Conservation (phyloP, 2,888 invertebrate species). For the Muschampia plurimacula region DNA sequence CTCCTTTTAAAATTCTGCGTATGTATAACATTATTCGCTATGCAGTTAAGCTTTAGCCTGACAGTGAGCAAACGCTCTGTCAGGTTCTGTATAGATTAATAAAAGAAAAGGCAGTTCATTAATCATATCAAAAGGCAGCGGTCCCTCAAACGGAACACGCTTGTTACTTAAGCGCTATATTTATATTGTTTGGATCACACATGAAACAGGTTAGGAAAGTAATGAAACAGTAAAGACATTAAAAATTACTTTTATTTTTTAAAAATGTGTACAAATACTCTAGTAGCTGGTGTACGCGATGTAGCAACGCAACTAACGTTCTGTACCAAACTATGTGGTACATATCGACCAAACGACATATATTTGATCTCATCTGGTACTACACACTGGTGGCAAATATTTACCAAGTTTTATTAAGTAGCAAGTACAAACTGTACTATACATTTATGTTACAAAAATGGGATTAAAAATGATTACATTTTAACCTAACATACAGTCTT, state of each 20-base stretch:
- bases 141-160: too few species aligned
- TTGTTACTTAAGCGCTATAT: too few species aligned
- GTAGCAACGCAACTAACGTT: conserved; percentile 53
- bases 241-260: conserved; percentile 63
- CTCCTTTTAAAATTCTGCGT: too few species aligned
- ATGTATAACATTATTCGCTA: too few species aligned
- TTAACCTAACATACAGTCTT: conserved; percentile 61
- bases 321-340: conserved; percentile 24
- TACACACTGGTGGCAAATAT: not conserved
- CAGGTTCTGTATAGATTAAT: too few species aligned
- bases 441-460: conserved; percentile 36
- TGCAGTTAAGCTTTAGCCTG: too few species aligned
- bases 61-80: too few species aligned
- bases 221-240: conserved; percentile 17
- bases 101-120: too few species aligned
- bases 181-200: not conserved
- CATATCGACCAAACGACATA: not conserved
- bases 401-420: conserved; percentile 10
- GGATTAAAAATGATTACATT: conserved; percentile 45
- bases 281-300: conserved; percentile 68
- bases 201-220: not conserved
- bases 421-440: conserved; percentile 30
- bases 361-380: not conserved
- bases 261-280: conserved; percentile 79
- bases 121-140: too few species aligned